A percentile compares a stretch with the other conserved stretches of the same genome.
These are phyloP conservation scores for Epirrhoe tristata DNA, from an alignment of 2,888 invertebrate species.

Conservation along the genomic window DNA sequence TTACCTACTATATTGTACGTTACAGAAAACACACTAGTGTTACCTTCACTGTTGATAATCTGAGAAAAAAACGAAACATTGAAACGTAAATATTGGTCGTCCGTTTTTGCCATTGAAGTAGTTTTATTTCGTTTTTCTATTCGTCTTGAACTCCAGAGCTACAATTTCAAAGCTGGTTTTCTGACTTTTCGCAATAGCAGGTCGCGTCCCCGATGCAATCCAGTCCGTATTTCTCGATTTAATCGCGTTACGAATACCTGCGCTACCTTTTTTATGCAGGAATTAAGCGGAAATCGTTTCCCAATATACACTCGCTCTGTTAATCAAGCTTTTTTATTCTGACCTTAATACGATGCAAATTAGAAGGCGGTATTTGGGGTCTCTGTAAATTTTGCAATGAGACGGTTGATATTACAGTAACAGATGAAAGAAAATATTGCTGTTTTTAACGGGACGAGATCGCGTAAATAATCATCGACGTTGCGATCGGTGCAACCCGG, in stretches of 20 bases:
- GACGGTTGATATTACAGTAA: background rate
- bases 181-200: background rate
- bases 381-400: background rate
- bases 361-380: background rate
- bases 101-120: no score
- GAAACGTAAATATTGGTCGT: no score
- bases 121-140: background rate
- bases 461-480: no score
- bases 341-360: constrained; percentile 26
- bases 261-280: constrained; percentile 36
- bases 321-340: constrained; percentile 37
- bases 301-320: constrained; percentile 42
- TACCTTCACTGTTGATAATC: no score
- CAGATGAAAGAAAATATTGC: no score
- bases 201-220: background rate
- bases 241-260: constrained; percentile 41
- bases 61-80: no score
- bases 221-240: constrained; percentile 32
- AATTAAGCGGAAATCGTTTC: constrained; percentile 44
- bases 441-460: no score
- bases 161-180: background rate
- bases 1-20: no score
- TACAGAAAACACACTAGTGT: no score
- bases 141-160: background rate
- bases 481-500: no score